These are phyloP conservation scores for Menura novaehollandiae DNA, from an alignment of 2,113 vertebrate genomes.

Conservation along the genomic window DNA sequence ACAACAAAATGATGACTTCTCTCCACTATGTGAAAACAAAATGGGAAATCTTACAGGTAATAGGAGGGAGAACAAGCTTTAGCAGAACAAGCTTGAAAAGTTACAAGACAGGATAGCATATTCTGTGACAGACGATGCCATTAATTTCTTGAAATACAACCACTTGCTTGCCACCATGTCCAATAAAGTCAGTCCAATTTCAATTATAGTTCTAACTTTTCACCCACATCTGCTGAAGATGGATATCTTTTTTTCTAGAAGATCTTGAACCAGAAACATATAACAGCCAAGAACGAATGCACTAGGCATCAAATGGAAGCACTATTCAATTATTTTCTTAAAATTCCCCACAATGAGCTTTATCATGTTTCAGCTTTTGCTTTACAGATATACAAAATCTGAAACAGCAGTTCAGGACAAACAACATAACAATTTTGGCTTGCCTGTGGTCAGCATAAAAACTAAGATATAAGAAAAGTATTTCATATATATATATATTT, in stretches of 20 bases:
- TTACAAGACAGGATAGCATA: neutral
- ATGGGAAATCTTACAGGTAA: neutral
- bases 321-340: neutral
- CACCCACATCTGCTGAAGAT: neutral
- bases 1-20: neutral
- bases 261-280: neutral
- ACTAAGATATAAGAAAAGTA: neutral
- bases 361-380: neutral
- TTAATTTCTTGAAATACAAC: neutral
- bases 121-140: neutral
- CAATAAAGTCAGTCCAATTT: neutral
- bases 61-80: neutral
- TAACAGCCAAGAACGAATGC: neutral
- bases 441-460: neutral
- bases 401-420: neutral
- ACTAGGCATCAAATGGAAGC: neutral
- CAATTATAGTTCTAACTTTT: neutral
- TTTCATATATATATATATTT: too few relatives aligned
- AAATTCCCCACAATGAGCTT: neutral
- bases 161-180: neutral
- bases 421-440: neutral
- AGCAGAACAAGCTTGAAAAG: neutral
- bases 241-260: neutral
- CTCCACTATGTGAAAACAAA: neutral
- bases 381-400: neutral